Evolutionary conservation across 1,140 invertebrate species (phyloP).

Genomic region (Cryptotermes secundus): DNA sequence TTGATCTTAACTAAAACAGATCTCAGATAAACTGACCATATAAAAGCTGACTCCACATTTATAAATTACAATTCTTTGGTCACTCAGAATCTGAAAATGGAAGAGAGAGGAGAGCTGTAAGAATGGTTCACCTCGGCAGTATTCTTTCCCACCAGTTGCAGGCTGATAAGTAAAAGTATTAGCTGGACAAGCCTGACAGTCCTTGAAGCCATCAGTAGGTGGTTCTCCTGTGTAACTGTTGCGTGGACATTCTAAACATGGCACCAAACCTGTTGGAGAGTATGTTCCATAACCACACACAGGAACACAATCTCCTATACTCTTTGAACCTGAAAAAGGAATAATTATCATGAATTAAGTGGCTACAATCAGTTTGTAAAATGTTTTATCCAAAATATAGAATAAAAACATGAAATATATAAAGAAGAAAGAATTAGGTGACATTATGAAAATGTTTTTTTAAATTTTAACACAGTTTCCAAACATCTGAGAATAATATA

Average conservation of each 20-base stretch:
- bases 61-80: no score
- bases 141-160: constrained; percentile 77
- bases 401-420: no score
- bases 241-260: constrained; percentile 91
- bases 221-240: constrained; percentile 89
- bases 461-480: no score
- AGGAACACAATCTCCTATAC: constrained; percentile 79
- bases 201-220: constrained; percentile 87
- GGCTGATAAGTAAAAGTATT: constrained; percentile 91
- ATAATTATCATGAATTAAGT: not conserved
- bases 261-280: constrained; percentile 90
- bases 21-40: no score
- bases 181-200: constrained; percentile 89
- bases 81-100: no score
- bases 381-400: not conserved
- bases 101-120: not conserved
- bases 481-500: no score
- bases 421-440: no score
- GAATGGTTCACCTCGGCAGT: constrained; percentile 67
- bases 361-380: not conserved
- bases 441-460: no score
- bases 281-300: constrained; percentile 96
- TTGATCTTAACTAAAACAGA: no score
- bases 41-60: no score
- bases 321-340: constrained; percentile 60